These are phyloP conservation scores for Sebastes glaucus DNA, from an alignment of 2,797 vertebrate genomes.

Conservation along the genomic window DNA sequence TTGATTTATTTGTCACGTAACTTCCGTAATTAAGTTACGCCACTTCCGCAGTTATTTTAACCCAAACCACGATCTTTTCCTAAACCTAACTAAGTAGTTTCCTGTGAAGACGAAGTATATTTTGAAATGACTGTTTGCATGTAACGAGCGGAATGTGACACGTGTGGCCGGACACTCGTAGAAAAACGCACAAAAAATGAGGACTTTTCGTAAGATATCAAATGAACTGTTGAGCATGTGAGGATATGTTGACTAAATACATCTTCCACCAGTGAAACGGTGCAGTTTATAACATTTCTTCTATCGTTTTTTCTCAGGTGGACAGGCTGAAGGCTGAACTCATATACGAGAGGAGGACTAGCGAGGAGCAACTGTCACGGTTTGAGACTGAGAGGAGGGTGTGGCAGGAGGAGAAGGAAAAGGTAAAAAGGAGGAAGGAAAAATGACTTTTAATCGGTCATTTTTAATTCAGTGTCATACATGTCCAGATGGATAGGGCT, in stretches of 20 bases:
- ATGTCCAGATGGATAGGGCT: not conserved
- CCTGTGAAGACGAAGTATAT: too few species aligned
- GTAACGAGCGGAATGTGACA: too few species aligned
- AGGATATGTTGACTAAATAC: not conserved
- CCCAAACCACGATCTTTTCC: too few species aligned
- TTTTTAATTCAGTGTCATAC: not conserved
- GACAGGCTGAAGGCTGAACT: slow-evolving; percentile 89
- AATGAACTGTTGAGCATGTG: too few species aligned
- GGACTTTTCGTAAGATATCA: too few species aligned
- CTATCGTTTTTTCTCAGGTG: slow-evolving; percentile 61
- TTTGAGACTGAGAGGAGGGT: slow-evolving; percentile 92
- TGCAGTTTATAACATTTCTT: not conserved
- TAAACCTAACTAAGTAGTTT: too few species aligned
- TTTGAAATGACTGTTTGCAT: too few species aligned
- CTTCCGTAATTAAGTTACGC: too few species aligned
- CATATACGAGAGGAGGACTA: slow-evolving; percentile 86
- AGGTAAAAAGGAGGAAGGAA: slow-evolving; percentile 68
- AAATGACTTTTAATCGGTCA: not conserved
- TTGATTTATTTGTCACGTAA: too few species aligned
- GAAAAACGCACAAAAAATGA: accelerated
- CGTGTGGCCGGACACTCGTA: too few species aligned
- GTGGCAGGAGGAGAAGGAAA: slow-evolving; percentile 98
- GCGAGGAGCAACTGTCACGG: slow-evolving; percentile 89
- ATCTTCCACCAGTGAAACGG: not conserved
- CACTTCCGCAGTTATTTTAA: too few species aligned